Evolutionary conservation across 1,140 invertebrate species (phyloP), one percentile per base, ranked within the genome.

Genomic region (Drosophila orosa): DNA sequence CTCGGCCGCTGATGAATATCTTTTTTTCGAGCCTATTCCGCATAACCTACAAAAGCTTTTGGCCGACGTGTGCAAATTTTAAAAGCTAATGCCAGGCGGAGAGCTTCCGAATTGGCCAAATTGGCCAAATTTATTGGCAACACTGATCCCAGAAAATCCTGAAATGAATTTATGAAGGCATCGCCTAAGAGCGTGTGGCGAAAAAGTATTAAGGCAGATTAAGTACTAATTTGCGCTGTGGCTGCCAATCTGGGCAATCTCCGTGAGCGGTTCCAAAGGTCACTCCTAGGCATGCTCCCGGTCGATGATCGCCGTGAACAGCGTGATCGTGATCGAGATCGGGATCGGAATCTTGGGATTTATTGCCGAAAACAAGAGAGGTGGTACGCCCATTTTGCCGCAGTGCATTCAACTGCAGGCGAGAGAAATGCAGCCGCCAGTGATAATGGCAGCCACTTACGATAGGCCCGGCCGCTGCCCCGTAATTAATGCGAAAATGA

Each of bases 251-350:
- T 57, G 65, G 78, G 71, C 71, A 72, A 87, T 87, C 83, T 68
- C 63, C 67, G 75, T 55, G 71, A 82, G 60, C 56, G 80, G 69
- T 77, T 83, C 76, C 83, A 87, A 87, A 87, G 83, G 87, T 76
- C 83, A 89, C 42, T 37, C 22, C 25, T 45, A 47, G 75, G 42
- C 83, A 87, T 80, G 83, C 83, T 73, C 45, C 57, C 75, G 60
- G 33, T 29, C 37, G 79, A 60, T 87, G 83, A 87, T 87, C 67
- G 24, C 17, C 83, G 50, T 35, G 27, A 47, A 39, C 57, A 58
- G 57, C 42, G 82, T 72, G 71, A 74, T 24, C 39, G 40, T 17
- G 39, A 42, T 61, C 56, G 27, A 17, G 57, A 55, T 17, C 39
- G 48, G 17, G 25, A 37, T 62, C 60, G 56, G 22, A 39, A 33